Conservation (phyloP, 2,113 vertebrate species). For the Anhinga anhinga region DNA sequence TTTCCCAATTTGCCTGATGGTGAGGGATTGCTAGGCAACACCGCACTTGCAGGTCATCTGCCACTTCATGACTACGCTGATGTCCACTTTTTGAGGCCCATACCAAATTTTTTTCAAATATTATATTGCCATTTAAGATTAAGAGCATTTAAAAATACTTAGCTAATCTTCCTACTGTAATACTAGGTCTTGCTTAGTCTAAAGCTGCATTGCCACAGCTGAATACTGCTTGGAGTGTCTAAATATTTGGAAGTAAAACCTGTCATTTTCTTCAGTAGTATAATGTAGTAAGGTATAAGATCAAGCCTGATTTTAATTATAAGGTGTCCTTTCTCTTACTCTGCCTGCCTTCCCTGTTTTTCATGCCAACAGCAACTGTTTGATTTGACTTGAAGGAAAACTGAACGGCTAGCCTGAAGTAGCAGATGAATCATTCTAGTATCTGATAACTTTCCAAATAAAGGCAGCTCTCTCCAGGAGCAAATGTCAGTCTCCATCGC, state of each 20-base stretch:
- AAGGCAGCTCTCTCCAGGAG: not conserved
- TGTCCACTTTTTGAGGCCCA: not conserved
- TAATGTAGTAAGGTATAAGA: not conserved
- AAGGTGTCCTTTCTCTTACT: constrained; percentile 14
- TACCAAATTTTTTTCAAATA: not conserved
- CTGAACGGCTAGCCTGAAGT: constrained; percentile 8
- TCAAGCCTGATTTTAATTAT: constrained; percentile 39
- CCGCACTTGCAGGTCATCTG: constrained; percentile 9
- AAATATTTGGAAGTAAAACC: constrained; percentile 40
- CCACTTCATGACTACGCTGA: not conserved
- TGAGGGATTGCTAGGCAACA: constrained; percentile 19
- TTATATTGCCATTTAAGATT: not conserved
- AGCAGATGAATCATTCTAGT: constrained; percentile 50
- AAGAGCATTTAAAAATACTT: constrained; percentile 10
- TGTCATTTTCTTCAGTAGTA: constrained; percentile 5
- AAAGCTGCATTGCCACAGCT: not conserved
- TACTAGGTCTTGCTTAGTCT: not conserved
- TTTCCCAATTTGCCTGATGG: not conserved
- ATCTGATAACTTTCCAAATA: constrained; percentile 40
- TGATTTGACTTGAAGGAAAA: constrained; percentile 47
- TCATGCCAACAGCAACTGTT: constrained; percentile 15
- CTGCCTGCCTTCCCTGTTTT: constrained; percentile 28
- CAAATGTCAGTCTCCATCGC: constrained; percentile 20
- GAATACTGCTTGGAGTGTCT: not conserved
- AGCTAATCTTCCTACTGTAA: not conserved